Base-by-base conservation (phyloP, 2,113 vertebrate genomes). In the Crotalus tigris region DNA sequence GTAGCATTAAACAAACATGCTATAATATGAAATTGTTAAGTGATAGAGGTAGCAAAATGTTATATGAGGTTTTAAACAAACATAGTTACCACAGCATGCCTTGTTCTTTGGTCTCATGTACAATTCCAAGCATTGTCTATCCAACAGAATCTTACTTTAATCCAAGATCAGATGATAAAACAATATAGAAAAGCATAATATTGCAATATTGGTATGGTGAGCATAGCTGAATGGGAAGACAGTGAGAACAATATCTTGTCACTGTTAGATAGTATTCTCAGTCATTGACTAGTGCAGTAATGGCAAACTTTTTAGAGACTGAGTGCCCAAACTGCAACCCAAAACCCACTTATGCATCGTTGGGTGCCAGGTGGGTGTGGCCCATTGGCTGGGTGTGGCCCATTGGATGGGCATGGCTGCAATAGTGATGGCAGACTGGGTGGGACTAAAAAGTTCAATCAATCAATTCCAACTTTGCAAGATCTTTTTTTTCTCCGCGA, bases 21-120 rank as follows among this genome's bases (percentile, higher is more conserved):
- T 96, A 94, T 92, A 93, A 92, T 33, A 85, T 33, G 51, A 17
- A 44, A 75, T 87, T 86, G 12, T 29, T 87, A 24, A 93, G 92
- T 92, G 81, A n/a, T 94, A 93, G 61, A 94, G 64, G 75, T 29
- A 69, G 93, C 59, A 92, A 24, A 64, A 12, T 69, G n/a, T 69
- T 69, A 69, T 2, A n/a, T 69, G 12, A n/a, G 12, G 12, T 69
- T n/a, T 69, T n/a, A 69, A n/a, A 89, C 12, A 23, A 12, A 61
- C 26, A 46, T 90, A 49, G 46, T 3, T 17, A 26, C 17, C 39
- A 88, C 64, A n/a, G 21, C 5, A n/a, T 88, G 29, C 53, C 7
- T 55, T 49, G 12, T 29, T 29, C 39, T 90, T 59, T 29, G 24
- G 49, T 44, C 24, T 29, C 44, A 61, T 19, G 3, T 90, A 8